Conservation (phyloP, 2,888 invertebrate species). For the Neoaliturus tenellus region DNA sequence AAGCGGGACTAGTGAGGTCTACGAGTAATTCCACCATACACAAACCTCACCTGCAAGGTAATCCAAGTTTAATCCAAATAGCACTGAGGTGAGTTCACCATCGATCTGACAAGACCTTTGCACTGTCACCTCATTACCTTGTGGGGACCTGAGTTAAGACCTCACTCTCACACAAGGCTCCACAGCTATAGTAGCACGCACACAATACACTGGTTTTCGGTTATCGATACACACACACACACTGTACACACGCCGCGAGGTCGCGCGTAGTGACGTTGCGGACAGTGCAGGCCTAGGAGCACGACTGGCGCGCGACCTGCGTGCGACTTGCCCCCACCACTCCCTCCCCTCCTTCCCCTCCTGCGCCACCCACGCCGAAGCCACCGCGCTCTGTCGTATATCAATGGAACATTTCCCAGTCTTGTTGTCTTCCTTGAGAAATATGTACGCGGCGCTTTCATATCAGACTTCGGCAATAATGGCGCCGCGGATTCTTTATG, state of each 20-base stretch:
- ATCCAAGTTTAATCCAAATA: conserved; percentile 47
- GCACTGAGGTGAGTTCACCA: conserved; percentile 3
- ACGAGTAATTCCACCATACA: no score
- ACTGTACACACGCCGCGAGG: background rate
- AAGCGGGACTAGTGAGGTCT: no score
- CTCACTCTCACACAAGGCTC: background rate
- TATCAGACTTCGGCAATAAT: background rate
- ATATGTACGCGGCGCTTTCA: conserved; percentile 32
- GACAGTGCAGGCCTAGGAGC: background rate
- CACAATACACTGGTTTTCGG: background rate
- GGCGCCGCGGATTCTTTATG: no score
- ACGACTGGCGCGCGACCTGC: conserved; percentile 44
- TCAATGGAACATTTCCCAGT: conserved; percentile 53
- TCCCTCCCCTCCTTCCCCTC: background rate
- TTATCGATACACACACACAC: background rate
- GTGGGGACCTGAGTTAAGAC: background rate
- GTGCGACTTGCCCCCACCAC: background rate
- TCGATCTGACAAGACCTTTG: background rate
- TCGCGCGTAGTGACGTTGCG: background rate
- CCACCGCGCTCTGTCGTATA: background rate
- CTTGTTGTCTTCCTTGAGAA: conserved; percentile 35
- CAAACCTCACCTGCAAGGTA: conserved; percentile 3
- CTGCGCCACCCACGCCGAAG: background rate
- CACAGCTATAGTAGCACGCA: background rate
- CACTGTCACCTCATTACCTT: background rate